A percentile compares a stretch with the other conserved stretches of the same genome.
These are phyloP conservation scores for Scaptomyza reducta DNA, from an alignment of 2,888 invertebrate species.

Conservation along the genomic window DNA sequence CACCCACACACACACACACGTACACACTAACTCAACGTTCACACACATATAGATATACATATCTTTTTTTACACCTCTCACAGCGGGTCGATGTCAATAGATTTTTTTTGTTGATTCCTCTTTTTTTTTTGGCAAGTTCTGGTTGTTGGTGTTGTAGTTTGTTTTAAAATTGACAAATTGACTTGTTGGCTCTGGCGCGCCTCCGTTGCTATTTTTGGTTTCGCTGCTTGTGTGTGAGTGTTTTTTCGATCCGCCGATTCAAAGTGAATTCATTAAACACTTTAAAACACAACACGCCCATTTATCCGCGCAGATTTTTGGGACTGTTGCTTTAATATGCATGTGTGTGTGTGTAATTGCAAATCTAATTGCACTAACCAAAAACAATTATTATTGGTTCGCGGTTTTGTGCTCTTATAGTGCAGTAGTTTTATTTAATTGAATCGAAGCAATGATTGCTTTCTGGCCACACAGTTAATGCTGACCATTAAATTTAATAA, in stretches of 20 bases:
- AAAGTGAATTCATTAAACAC: conserved; percentile 66
- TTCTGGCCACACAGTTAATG: conserved; percentile 2
- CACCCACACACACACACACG: neutral
- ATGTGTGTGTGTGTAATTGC: conserved; percentile 12
- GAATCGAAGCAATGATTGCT: conserved; percentile 26
- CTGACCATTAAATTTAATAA: conserved; percentile 32
- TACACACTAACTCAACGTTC: neutral
- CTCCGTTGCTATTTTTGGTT: conserved; percentile 51
- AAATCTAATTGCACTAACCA: conserved; percentile 50
- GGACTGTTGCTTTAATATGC: conserved; percentile 20
- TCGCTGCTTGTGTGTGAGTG: neutral
- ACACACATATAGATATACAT: neutral
- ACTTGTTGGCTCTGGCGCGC: conserved; percentile 59
- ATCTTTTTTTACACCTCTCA: conserved; percentile 43
- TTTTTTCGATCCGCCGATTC: neutral
- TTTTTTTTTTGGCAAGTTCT: neutral
- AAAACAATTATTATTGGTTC: conserved; percentile 21
- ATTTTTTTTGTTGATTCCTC: conserved; percentile 2
- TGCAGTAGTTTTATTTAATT: conserved; percentile 22
- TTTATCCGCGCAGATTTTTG: neutral
- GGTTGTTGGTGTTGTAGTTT: conserved; percentile 50
- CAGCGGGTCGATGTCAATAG: conserved; percentile 35
- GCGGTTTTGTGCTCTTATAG: conserved; percentile 30
- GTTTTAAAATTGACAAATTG: conserved; percentile 71
- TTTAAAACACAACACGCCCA: conserved; percentile 46